phyloP scores from a whole-genome alignment of 2,113 vertebrate genomes.

The Chloropsis cyanopogon region DNA sequence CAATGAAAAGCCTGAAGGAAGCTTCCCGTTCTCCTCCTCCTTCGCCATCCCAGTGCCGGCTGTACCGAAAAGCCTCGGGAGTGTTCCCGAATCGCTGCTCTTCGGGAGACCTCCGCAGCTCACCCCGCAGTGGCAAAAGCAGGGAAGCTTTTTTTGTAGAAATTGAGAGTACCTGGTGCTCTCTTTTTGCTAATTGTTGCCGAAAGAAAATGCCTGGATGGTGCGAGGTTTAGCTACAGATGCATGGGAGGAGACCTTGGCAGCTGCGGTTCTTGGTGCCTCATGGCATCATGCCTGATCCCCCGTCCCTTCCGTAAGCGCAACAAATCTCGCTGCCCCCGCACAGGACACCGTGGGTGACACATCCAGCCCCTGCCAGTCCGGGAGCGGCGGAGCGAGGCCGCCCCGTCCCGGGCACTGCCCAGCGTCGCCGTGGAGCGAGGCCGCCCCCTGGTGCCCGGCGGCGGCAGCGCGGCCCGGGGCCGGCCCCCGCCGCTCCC shows the following conservation, averaged over 20 bases:
- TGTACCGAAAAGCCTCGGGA: neutral
- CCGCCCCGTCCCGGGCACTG: neutral
- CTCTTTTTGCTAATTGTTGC: neutral
- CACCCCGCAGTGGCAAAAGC: neutral
- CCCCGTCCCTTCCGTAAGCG: no score
- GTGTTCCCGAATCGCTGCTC: neutral
- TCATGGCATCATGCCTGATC: neutral
- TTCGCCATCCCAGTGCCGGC: neutral
- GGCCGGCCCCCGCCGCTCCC: neutral
- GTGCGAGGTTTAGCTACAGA: neutral
- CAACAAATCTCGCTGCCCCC: neutral
- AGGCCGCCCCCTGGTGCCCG: conserved; percentile 74
- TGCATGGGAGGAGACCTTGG: neutral
- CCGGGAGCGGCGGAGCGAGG: neutral
- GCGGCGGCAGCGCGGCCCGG: neutral
- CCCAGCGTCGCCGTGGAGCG: conserved; percentile 53
- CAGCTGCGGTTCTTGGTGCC: neutral
- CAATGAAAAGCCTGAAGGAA: neutral
- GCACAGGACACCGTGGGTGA: neutral
- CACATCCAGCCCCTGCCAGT: accelerated
- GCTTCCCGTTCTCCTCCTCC: neutral
- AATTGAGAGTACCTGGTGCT: neutral
- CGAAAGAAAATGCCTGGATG: neutral
- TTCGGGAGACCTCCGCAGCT: neutral
- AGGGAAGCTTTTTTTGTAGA: neutral